Conservation (phyloP, 2,113 vertebrate species). For the Salvelinus alpinus region DNA sequence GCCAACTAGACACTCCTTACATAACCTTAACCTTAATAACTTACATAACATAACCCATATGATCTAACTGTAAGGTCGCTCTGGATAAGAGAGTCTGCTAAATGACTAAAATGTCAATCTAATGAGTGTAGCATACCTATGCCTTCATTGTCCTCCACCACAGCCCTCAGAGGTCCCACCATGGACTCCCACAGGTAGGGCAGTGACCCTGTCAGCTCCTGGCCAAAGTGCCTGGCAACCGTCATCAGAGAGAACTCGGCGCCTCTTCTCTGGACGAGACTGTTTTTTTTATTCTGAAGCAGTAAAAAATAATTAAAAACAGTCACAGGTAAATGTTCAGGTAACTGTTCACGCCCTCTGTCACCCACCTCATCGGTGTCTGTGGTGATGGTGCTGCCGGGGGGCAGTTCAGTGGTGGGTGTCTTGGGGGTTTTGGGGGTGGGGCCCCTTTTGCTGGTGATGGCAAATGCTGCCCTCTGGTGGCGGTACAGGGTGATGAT, state of each 20-base stretch:
- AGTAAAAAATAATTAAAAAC: background rate
- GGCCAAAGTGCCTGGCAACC: slow-evolving; percentile 88
- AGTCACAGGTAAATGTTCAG: background rate
- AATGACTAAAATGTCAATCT: no score
- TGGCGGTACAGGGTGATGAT: slow-evolving; percentile 97
- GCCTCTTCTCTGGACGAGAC: slow-evolving; percentile 91
- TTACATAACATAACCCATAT: background rate
- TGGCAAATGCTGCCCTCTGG: slow-evolving; percentile 96
- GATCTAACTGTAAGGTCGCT: background rate
- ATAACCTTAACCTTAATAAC: no score
- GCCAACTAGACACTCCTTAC: no score
- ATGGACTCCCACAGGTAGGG: slow-evolving; percentile 96
- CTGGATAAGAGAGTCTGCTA: no score
- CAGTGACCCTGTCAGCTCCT: slow-evolving; percentile 81
- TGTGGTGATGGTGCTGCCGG: slow-evolving; percentile 80
- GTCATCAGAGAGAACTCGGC: slow-evolving; percentile 93
- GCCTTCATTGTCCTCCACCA: slow-evolving; percentile 71
- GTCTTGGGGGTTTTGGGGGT: slow-evolving; percentile 89
- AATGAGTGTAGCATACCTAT: slow-evolving; percentile 77
- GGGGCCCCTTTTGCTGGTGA: slow-evolving; percentile 95
- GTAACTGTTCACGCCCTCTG: background rate
- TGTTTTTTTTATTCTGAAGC: slow-evolving; percentile 83
- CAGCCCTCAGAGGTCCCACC: slow-evolving; percentile 84
- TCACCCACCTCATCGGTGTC: slow-evolving; percentile 89
- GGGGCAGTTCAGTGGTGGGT: slow-evolving; percentile 83